Conservation (phyloP, 2,113 vertebrate species). For the Elachura formosa region DNA sequence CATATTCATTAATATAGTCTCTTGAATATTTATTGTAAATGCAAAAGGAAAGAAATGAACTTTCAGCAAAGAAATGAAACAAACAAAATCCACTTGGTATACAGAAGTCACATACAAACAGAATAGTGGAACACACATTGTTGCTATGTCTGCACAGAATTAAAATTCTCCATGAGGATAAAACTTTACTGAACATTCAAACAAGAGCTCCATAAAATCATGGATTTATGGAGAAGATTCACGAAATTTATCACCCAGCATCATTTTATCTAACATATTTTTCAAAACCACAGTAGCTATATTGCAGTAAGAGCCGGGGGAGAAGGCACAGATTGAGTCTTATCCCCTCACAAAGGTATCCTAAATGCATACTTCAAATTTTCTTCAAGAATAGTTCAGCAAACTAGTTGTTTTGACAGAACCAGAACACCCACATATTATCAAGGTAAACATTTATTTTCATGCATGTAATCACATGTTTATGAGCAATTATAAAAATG, state of each 20-base stretch:
- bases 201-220: conserved; percentile 42
- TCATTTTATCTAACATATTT: conserved; percentile 36
- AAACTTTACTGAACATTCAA: conserved; percentile 59
- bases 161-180: conserved; percentile 64
- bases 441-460: background rate
- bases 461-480: background rate
- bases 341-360: background rate
- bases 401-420: conserved; percentile 8
- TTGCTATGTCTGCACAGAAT: conserved; percentile 57
- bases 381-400: conserved; percentile 28
- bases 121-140: conserved; percentile 68
- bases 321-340: background rate
- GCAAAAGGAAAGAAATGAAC: conserved; percentile 75
- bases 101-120: conserved; percentile 79
- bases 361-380: conserved; percentile 1
- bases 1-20: conserved; percentile 75
- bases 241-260: conserved; percentile 38
- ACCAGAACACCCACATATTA: background rate
- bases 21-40: conserved; percentile 84
- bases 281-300: conserved; percentile 43
- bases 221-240: conserved; percentile 31
- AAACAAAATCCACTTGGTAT: conserved; percentile 66
- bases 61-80: conserved; percentile 53
- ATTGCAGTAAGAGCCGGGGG: background rate
- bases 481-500: background rate